These are phyloP conservation scores for Apotomis betuletana DNA, from an alignment of 2,888 invertebrate genomes.

Conservation along the genomic window DNA sequence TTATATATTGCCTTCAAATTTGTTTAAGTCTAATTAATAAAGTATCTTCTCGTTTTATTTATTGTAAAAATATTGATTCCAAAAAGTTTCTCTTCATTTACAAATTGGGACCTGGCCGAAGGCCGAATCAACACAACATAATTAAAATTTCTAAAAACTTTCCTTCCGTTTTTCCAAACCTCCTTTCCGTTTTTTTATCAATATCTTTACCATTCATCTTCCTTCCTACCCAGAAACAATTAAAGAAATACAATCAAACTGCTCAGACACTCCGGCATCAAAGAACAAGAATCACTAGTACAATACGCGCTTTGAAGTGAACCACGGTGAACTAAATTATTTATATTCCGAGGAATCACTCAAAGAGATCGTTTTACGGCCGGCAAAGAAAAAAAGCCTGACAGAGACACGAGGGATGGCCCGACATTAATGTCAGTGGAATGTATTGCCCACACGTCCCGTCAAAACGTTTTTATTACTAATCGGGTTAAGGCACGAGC, in stretches of 20 bases:
- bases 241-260: slow-evolving; percentile 31
- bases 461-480: slow-evolving; percentile 74
- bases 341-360: slow-evolving; percentile 73
- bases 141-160: no score
- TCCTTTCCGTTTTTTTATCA: no score
- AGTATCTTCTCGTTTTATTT: no score
- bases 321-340: slow-evolving; percentile 58
- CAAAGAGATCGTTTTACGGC: slow-evolving; percentile 70
- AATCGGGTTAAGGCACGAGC: slow-evolving; percentile 29
- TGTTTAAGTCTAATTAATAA: no score
- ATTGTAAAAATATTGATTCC: no score
- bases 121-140: no score
- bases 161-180: no score
- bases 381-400: slow-evolving; percentile 57
- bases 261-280: slow-evolving; percentile 45
- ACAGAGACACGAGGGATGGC: slow-evolving; percentile 54
- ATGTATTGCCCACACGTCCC: slow-evolving; percentile 66
- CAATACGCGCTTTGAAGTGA: slow-evolving; percentile 68
- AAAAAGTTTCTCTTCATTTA: no score
- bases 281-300: slow-evolving; percentile 52
- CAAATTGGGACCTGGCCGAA: no score
- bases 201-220: background rate
- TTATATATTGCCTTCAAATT: no score
- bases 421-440: slow-evolving; percentile 68
- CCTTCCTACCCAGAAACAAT: background rate